A percentile compares a stretch with the other conserved stretches of the same genome.
phyloP scores from a whole-genome alignment of 2,797 vertebrate genomes.

The Mergus octosetaceus region DNA sequence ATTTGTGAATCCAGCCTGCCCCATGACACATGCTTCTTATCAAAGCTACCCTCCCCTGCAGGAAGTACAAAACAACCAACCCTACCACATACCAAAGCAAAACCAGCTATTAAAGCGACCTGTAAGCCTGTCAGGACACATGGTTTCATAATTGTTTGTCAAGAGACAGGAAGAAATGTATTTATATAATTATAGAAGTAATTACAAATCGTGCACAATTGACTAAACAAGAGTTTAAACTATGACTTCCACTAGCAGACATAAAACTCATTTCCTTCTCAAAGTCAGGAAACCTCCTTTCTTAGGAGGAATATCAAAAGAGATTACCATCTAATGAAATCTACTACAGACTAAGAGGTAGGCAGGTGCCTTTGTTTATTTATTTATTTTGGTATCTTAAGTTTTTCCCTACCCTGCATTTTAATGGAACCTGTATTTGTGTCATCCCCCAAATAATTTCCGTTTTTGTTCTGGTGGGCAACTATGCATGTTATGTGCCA shows the following conservation, averaged over 20 bases:
- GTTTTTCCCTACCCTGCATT: background rate
- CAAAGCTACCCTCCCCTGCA: background rate
- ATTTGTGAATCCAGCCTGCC: background rate
- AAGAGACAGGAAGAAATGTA: background rate
- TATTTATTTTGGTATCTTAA: background rate
- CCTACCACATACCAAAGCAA: background rate
- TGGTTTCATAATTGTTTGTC: background rate
- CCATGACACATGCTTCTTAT: background rate
- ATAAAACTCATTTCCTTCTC: background rate
- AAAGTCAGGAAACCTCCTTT: background rate
- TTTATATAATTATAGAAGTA: background rate
- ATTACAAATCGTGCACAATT: background rate
- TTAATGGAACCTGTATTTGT: background rate
- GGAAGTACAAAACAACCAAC: background rate
- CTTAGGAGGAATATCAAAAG: background rate
- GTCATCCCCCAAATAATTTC: background rate
- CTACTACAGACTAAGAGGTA: background rate
- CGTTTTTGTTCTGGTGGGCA: background rate
- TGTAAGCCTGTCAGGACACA: background rate
- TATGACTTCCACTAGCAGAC: background rate
- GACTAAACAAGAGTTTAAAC: background rate
- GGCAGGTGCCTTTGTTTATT: background rate
- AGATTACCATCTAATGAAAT: background rate
- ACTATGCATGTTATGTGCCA: background rate
- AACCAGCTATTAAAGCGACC: accelerated